A percentile compares a stretch with the other conserved stretches of the same genome.
Evolutionary conservation across 2,113 vertebrate species (phyloP).

Genomic region (Cyanoderma ruficeps): DNA sequence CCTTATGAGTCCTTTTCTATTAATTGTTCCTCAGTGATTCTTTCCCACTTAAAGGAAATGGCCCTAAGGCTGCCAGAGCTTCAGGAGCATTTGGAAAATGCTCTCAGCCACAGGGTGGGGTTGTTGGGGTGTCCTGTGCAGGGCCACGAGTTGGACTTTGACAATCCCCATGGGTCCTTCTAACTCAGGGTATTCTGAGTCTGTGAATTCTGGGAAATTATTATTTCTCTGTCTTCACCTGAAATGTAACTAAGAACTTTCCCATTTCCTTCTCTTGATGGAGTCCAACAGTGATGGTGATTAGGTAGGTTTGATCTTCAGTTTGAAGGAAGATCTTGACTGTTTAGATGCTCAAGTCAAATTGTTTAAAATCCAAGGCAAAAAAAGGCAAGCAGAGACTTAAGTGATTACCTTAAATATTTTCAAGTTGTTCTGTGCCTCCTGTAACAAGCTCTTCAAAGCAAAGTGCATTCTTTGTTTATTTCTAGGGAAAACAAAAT

Average conservation of each 20-base stretch:
- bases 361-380: neutral
- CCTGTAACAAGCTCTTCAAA: conserved; percentile 92
- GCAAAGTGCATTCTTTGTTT: conserved; percentile 96
- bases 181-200: neutral
- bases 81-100: neutral
- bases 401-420: conserved; percentile 90
- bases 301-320: neutral
- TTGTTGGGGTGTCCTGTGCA: neutral
- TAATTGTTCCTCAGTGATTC: neutral
- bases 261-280: neutral
- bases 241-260: neutral
- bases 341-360: neutral
- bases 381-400: neutral
- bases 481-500: conserved; percentile 76
- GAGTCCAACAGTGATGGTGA: neutral
- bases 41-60: neutral
- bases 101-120: neutral
- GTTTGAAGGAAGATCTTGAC: neutral
- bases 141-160: neutral
- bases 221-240: neutral
- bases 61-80: neutral
- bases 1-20: neutral
- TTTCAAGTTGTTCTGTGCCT: conserved; percentile 98
- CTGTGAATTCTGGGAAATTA: neutral
- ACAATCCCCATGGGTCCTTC: neutral